Evolutionary conservation across 1,140 invertebrate genomes (phyloP), one percentile per base, ranked within the genome.

Genomic region (Sipha flava): DNA sequence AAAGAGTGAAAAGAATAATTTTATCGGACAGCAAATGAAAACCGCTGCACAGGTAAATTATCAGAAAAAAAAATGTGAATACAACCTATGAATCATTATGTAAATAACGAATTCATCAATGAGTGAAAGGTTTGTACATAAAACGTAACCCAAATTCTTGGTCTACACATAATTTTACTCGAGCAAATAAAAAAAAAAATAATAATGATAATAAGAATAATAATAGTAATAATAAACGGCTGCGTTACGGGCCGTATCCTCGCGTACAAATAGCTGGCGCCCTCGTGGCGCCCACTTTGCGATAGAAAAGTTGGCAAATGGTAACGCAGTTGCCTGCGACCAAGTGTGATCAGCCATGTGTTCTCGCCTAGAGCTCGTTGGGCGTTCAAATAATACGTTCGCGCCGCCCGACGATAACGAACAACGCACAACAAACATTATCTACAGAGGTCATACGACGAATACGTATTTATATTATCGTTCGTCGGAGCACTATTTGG

Each of bases 91-190:
- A 70, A 70, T 70, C 40, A 70, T 47, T 70, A 70, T 70, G 66
- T 70, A 70, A 47, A 70, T 70, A 70, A 47, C 40, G 3, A 47
- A 70, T 47, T 45, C 66, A 70, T 70, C 66, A 70, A 70, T 70
- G 66, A 70, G 66, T 70, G 66, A 45, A 70, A 45, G 40, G 37
- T 18, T 45, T 43, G 37, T 45, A 68, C 14, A 45, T 40, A 26
- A 29, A 29, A 31, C 43, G 66, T 70, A 70, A 70, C 66, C 66
- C 66, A 70, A 70, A 70, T 70, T 47, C 23, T 47, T 47, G 6
- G 21, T 68, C 64, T 29, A 70, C 40, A 29, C 66, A 47, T n/a
- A 47, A 70, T 29, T 70, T 18, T 29, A 47, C 23, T 26, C 40
- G 10, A 47, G 66, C 66, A 45, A 66, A 70, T 70, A 70, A 70